phyloP scores from a whole-genome alignment of 2,113 vertebrate species.

The Columbina picui region DNA sequence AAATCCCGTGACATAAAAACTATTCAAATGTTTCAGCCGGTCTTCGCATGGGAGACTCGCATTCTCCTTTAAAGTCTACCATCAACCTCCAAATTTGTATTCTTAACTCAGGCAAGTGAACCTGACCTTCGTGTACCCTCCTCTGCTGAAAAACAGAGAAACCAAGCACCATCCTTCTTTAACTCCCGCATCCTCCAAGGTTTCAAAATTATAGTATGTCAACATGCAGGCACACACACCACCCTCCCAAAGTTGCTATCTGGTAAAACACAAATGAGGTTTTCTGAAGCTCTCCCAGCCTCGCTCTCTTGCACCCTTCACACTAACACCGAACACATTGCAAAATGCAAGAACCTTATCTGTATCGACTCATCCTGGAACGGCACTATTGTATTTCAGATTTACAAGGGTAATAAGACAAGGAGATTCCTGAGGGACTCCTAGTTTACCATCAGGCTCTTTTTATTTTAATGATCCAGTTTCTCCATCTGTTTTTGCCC shows the following conservation, averaged over 20 bases:
- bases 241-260: background rate
- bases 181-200: background rate
- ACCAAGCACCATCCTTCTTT: background rate
- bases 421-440: slow-evolving; percentile 72
- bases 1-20: background rate
- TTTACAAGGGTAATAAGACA: slow-evolving; percentile 74
- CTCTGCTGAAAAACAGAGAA: background rate
- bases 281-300: background rate
- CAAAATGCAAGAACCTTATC: slow-evolving; percentile 51
- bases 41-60: background rate
- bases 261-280: background rate
- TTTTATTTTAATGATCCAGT: slow-evolving; percentile 35
- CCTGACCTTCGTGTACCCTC: background rate
- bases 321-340: background rate
- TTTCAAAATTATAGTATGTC: background rate
- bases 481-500: slow-evolving; percentile 7
- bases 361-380: slow-evolving; percentile 73
- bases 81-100: background rate
- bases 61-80: background rate
- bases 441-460: slow-evolving; percentile 68
- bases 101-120: background rate
- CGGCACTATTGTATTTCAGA: slow-evolving; percentile 76
- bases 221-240: background rate
- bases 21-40: background rate
- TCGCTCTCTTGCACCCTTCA: background rate